Conservation (phyloP, 2,888 invertebrate genomes). For the Mantis religiosa region DNA sequence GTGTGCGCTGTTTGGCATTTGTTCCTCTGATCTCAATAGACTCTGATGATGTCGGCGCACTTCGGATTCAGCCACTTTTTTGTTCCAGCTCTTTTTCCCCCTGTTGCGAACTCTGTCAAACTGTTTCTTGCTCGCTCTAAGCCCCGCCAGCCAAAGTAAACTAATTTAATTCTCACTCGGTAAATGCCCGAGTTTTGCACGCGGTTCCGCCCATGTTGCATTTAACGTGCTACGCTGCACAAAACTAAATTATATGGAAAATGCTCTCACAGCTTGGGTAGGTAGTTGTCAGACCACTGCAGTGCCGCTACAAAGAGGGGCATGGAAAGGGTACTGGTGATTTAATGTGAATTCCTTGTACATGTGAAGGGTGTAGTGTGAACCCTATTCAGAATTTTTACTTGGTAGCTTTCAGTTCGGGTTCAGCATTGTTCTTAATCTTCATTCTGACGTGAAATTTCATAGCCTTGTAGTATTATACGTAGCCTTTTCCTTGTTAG, state of each 20-base stretch:
- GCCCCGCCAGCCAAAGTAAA: not conserved
- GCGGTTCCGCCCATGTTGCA: not conserved
- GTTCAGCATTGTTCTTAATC: too few species aligned
- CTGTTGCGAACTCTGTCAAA: not conserved
- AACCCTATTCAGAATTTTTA: too few species aligned
- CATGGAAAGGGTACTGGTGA: too few species aligned
- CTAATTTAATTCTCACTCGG: not conserved
- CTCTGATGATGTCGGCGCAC: not conserved
- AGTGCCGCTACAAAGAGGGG: too few species aligned
- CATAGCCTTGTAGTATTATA: too few species aligned
- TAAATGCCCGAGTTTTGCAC: not conserved
- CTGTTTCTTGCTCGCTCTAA: not conserved
- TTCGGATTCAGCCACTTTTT: not conserved
- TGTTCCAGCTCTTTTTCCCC: not conserved
- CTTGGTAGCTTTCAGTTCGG: too few species aligned
- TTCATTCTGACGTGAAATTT: too few species aligned
- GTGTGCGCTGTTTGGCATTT: not conserved
- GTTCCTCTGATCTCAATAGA: not conserved
- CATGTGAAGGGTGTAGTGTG: too few species aligned
- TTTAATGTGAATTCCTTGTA: too few species aligned
- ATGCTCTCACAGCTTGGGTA: not conserved
- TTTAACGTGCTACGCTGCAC: not conserved
- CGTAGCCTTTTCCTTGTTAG: too few species aligned
- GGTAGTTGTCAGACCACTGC: not conserved
- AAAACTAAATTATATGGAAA: not conserved